Evolutionary conservation across 2,797 vertebrate genomes (phyloP).

Genomic region (Rhinoraja longicauda): DNA sequence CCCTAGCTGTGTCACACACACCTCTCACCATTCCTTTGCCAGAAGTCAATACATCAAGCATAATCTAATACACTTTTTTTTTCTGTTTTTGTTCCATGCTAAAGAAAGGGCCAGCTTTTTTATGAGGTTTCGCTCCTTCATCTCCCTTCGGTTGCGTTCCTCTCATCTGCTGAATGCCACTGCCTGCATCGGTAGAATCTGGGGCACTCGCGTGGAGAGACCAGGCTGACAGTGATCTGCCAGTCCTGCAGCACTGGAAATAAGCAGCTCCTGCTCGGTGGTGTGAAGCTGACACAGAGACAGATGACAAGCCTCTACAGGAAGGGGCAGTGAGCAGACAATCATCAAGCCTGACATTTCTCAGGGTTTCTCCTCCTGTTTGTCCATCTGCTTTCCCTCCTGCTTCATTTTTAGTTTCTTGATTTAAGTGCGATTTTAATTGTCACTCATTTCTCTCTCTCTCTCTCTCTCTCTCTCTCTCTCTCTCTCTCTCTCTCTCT

Average conservation of each 20-base stretch:
- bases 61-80: not conserved
- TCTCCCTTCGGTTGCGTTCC: not conserved
- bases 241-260: not conserved
- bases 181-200: not conserved
- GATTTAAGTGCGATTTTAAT: not conserved
- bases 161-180: not conserved
- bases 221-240: not conserved
- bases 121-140: not conserved
- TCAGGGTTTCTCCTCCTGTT: not conserved
- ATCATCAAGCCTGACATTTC: not conserved
- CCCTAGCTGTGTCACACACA: not conserved
- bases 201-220: not conserved
- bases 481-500: not conserved
- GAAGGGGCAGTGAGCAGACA: not conserved
- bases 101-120: not conserved
- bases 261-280: not conserved
- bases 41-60: not conserved
- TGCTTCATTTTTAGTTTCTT: not conserved
- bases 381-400: constrained; percentile 9
- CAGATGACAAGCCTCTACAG: not conserved
- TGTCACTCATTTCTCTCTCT: not conserved
- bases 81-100: not conserved
- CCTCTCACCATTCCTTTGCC: not conserved
- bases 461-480: not conserved
- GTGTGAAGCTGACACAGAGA: not conserved